These are phyloP conservation scores for Halcyon smyrnensis DNA, from an alignment of 2,797 vertebrate genomes.

Conservation along the genomic window DNA sequence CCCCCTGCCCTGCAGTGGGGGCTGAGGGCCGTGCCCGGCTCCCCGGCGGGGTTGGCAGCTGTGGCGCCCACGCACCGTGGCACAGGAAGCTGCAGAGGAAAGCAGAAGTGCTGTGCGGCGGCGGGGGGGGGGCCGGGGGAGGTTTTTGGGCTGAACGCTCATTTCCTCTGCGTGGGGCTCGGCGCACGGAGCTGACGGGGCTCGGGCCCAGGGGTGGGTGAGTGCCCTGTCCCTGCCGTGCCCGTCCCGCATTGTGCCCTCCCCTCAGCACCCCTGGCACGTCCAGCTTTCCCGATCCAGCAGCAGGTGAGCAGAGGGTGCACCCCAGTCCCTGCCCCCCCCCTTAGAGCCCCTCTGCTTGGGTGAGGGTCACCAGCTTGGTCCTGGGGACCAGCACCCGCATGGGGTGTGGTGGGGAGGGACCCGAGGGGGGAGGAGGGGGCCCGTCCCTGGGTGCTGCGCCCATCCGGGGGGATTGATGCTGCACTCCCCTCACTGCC, in stretches of 20 bases:
- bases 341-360: fast-evolving
- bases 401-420: background rate
- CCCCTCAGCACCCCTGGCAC: fast-evolving
- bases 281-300: background rate
- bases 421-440: background rate
- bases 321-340: background rate
- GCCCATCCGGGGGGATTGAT: fast-evolving
- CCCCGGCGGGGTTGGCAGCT: background rate
- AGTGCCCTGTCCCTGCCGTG: fast-evolving
- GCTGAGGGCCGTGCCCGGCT: fast-evolving
- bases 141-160: background rate
- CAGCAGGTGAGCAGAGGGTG: background rate
- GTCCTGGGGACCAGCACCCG: background rate
- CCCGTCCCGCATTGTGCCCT: background rate
- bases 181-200: background rate
- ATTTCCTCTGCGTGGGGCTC: background rate
- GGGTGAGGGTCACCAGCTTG: background rate
- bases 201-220: background rate
- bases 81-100: constrained; percentile 26
- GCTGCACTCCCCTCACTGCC: fast-evolving
- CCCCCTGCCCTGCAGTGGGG: background rate
- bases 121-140: fast-evolving
- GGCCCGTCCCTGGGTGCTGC: background rate
- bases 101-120: constrained; percentile 7
- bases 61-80: fast-evolving